Evolutionary conservation across 2,797 vertebrate genomes (phyloP).

Genomic region (Sparus aurata): DNA sequence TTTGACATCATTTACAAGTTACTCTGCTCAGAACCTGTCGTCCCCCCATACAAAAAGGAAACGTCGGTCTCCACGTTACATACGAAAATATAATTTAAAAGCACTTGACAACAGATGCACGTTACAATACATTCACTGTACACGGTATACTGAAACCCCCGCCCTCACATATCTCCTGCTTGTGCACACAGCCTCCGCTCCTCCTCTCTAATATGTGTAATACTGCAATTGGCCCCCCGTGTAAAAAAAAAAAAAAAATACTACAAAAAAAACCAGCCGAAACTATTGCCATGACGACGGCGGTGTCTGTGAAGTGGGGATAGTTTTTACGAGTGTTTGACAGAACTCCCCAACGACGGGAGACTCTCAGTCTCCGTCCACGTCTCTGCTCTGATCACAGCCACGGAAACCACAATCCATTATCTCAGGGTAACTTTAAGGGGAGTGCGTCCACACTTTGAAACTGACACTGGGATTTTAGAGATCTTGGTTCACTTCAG

Average conservation of each 20-base stretch:
- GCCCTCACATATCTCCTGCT: constrained; percentile 83
- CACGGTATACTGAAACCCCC: constrained; percentile 93
- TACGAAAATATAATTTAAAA: constrained; percentile 99
- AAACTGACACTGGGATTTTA: constrained; percentile 42
- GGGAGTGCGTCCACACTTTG: constrained; percentile 19
- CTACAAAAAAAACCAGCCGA: constrained; percentile 69
- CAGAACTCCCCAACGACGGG: constrained; percentile 63
- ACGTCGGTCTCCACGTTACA: constrained; percentile 92
- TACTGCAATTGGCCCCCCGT: constrained; percentile 86
- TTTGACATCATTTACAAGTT: constrained; percentile 79
- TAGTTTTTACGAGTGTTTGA: constrained; percentile 89
- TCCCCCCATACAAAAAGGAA: constrained; percentile 91
- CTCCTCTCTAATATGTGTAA: constrained; percentile 80
- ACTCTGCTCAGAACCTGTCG: constrained; percentile 84
- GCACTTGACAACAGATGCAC: constrained; percentile 96
- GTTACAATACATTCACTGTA: constrained; percentile 99
- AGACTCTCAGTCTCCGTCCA: constrained; percentile 56
- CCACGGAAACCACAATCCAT: constrained; percentile 24
- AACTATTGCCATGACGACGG: constrained; percentile 85
- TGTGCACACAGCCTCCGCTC: constrained; percentile 73
- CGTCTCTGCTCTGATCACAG: constrained; percentile 55
- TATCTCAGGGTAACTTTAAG: constrained; percentile 36
- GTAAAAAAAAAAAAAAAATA: constrained; percentile 22
- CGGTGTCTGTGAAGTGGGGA: constrained; percentile 86
- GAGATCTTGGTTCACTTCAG: constrained; percentile 22